Conservation (phyloP, 2,113 vertebrate species). For the Dicentrarchus labrax region DNA sequence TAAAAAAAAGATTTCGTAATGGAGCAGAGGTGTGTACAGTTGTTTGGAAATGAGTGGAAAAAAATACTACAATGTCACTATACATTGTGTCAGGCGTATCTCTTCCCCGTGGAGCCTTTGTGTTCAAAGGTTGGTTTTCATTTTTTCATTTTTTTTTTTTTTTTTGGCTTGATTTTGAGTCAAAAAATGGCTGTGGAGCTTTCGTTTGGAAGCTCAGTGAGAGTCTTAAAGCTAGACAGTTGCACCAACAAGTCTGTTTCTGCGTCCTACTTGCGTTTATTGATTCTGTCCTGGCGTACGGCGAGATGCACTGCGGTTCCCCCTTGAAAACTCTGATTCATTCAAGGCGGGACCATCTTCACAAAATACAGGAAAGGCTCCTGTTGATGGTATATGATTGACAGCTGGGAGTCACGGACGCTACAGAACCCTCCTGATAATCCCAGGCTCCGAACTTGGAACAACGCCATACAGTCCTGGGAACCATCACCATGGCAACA, state of each 20-base stretch:
- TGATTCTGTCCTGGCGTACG: conserved; percentile 68
- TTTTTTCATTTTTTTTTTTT: not conserved
- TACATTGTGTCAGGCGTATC: conserved; percentile 73
- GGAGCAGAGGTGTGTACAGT: conserved; percentile 73
- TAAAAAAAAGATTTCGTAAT: conserved; percentile 76
- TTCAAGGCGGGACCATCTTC: conserved; percentile 68
- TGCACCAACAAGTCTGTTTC: conserved; percentile 65
- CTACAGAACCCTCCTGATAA: conserved; percentile 62
- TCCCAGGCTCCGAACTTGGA: conserved; percentile 61
- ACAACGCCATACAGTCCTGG: conserved; percentile 58
- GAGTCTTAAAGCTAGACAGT: conserved; percentile 74
- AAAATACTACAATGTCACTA: conserved; percentile 73
- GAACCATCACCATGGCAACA: conserved; percentile 73
- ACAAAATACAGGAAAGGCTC: conserved; percentile 50
- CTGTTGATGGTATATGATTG: conserved; percentile 71
- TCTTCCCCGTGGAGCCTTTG: conserved; percentile 57
- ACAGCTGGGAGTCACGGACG: conserved; percentile 61
- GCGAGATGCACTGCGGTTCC: conserved; percentile 48
- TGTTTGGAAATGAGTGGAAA: conserved; percentile 72
- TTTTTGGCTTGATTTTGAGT: conserved; percentile 69
- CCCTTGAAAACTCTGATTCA: conserved; percentile 77
- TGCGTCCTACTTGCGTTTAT: conserved; percentile 70
- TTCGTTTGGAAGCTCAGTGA: conserved; percentile 66
- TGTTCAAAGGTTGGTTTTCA: conserved; percentile 32
- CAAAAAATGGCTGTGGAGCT: conserved; percentile 71